Evolutionary conservation across 1,140 invertebrate species (phyloP).

Genomic region (Philaenus spumarius): DNA sequence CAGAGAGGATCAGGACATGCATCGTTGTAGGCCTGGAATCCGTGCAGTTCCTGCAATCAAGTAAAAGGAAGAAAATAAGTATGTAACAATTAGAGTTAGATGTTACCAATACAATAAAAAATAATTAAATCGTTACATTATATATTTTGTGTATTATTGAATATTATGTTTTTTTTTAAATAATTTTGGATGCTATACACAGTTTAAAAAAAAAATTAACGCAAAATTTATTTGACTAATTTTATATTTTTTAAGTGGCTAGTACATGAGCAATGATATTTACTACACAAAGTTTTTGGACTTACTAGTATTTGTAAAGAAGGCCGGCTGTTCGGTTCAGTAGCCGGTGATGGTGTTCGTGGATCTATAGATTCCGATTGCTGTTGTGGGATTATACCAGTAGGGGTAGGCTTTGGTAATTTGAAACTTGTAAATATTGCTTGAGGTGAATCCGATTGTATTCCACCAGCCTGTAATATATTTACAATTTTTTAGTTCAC

Average conservation of each 20-base stretch:
- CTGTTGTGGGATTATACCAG: slow-evolving; percentile 35
- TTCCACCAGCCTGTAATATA: slow-evolving; percentile 26
- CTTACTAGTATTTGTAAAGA: slow-evolving; percentile 19
- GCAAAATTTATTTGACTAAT: too few relatives aligned
- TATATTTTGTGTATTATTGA: too few relatives aligned
- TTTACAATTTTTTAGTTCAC: not conserved
- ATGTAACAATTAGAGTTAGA: not conserved
- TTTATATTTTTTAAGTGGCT: not conserved
- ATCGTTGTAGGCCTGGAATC: slow-evolving; percentile 53
- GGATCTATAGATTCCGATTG: slow-evolving; percentile 21
- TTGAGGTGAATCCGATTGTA: slow-evolving; percentile 64
- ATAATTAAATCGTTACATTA: too few relatives aligned
- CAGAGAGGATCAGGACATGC: slow-evolving; percentile 60
- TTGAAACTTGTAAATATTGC: slow-evolving; percentile 92
- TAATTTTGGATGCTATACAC: not conserved
- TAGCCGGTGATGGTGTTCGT: slow-evolving; percentile 20
- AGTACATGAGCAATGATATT: not conserved
- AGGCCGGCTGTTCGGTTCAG: slow-evolving; percentile 3
- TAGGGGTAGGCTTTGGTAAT: slow-evolving; percentile 59
- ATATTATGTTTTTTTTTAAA: not conserved
- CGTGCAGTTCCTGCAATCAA: slow-evolving; percentile 44
- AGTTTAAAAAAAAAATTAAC: too few relatives aligned
- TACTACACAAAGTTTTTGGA: not conserved
- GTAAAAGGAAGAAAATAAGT: too few relatives aligned
- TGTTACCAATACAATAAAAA: not conserved